These are phyloP conservation scores for Tokudaia tokunoshimensis DNA, from an alignment of 2,797 vertebrate genomes.

Conservation along the genomic window DNA sequence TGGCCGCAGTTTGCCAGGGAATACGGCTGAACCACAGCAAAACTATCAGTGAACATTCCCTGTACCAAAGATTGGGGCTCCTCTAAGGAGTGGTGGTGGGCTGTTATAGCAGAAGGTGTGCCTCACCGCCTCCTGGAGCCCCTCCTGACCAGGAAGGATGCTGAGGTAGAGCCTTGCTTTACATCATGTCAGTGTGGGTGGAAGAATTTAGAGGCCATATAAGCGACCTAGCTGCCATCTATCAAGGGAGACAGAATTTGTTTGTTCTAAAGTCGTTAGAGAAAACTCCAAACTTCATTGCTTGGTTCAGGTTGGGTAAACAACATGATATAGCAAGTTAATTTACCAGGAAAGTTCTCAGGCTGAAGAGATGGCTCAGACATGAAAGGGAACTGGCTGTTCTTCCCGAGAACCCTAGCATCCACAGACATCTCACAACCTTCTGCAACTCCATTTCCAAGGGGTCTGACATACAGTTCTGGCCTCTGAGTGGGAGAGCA, in stretches of 20 bases:
- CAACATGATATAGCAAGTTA: not conserved
- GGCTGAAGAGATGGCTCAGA: not conserved
- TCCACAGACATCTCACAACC: not conserved
- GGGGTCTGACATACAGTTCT: not conserved
- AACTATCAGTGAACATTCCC: accelerated
- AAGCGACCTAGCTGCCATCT: not conserved
- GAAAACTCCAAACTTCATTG: not conserved
- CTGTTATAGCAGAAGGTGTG: not conserved
- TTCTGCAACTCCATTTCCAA: not conserved
- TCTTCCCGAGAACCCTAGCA: not conserved
- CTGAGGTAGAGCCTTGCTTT: not conserved
- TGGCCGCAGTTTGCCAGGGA: not conserved
- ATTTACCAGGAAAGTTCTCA: not conserved
- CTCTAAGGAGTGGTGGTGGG: accelerated
- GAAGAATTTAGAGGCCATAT: not conserved
- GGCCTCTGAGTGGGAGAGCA: not conserved
- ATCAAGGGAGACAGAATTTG: not conserved
- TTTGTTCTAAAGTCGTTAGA: not conserved
- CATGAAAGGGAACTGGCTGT: not conserved
- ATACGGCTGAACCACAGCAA: not conserved
- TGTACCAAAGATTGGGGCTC: not conserved
- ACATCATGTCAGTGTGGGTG: not conserved
- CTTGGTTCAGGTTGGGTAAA: not conserved
- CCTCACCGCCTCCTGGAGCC: not conserved
- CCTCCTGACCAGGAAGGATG: too few relatives aligned